Evolutionary conservation across 64 coral and sea anemone genomes (phyloP).

Genomic region (Platygyra sinensis): DNA sequence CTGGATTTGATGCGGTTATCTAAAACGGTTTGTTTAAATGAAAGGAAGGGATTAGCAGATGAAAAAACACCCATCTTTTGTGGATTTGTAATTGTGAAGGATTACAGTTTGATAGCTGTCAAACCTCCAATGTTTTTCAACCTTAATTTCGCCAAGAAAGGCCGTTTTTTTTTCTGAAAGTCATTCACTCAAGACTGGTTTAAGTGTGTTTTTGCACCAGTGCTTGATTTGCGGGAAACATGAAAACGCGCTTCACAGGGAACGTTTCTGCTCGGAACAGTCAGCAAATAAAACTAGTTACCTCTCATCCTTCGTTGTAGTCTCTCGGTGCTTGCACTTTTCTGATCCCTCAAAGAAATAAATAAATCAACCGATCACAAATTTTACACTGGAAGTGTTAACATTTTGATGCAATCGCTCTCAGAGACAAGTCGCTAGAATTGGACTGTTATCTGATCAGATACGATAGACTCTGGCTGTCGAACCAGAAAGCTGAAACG

Average conservation of each 20-base stretch:
- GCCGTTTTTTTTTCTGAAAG: background rate
- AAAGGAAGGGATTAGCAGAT: background rate
- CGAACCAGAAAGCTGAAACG: background rate
- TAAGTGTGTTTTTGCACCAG: no score
- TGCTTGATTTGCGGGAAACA: no score
- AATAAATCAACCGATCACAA: background rate
- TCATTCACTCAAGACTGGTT: background rate
- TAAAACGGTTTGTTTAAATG: conserved; percentile 21
- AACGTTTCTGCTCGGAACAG: background rate
- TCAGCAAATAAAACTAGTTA: background rate
- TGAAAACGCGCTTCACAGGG: background rate
- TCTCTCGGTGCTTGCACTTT: background rate
- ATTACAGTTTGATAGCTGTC: conserved; percentile 25
- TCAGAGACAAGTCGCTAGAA: background rate
- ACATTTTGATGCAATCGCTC: background rate
- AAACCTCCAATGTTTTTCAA: conserved; percentile 8
- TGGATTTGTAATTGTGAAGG: conserved; percentile 22
- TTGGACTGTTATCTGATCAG: background rate
- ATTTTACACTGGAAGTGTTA: background rate
- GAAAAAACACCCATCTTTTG: conserved; percentile 23
- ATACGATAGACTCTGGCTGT: background rate
- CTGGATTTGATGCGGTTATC: background rate
- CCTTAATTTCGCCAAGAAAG: background rate
- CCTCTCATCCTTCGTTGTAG: background rate
- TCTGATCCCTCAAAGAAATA: background rate